Evolutionary conservation across 2,888 invertebrate species (phyloP), one percentile per base, ranked within the genome.

Genomic region (Helicoverpa assulta): DNA sequence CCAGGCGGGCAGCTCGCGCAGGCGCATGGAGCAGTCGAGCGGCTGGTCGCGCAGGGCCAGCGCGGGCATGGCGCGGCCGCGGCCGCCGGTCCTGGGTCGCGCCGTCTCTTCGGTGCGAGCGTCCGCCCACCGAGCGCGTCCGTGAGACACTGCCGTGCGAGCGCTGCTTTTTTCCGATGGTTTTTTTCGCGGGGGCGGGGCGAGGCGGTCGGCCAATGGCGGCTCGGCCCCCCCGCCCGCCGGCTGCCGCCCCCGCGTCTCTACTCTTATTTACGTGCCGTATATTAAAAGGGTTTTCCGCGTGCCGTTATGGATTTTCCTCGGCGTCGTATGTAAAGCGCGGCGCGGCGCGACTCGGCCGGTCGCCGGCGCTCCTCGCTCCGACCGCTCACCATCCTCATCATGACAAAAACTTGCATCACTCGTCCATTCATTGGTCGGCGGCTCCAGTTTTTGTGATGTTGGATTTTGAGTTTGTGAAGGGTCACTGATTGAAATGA

Each of bases 1-100:
- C 93, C 93, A 92, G 87, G 92, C 91, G 84, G 93, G 93, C 86
- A 93, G 89, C 86, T 93, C 93, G 88, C 94, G 95, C 92, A 94
- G 93, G 91, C 94, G 93, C 96, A 97, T 97, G 91, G 97, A 97
- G 94, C 97, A 97, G 96, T 97, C 97, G 86, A 97, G 96, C 84
- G 97, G 97, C 93, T 97, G 97, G 90, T 94, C 91, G 96, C 95
- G 92, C 89, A 96, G 96, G 85, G 96, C 96, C 91, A 97, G 96
- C 96, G 96, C 97, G 92, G 97, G 97, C 96, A 97, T 96, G 88
- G 96, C 96, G 92, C 95, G 94, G 92, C 93, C 92, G 92, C 92
- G 91, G 92, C 92, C 96, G 96, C 96, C 95, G 96, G 96, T 96
- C 91, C 91, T 88, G 87, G 90, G 91, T 89, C 91, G 93, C 93